These are phyloP conservation scores for Drosophila histrio DNA, from an alignment of 2,888 invertebrate genomes.

Conservation along the genomic window DNA sequence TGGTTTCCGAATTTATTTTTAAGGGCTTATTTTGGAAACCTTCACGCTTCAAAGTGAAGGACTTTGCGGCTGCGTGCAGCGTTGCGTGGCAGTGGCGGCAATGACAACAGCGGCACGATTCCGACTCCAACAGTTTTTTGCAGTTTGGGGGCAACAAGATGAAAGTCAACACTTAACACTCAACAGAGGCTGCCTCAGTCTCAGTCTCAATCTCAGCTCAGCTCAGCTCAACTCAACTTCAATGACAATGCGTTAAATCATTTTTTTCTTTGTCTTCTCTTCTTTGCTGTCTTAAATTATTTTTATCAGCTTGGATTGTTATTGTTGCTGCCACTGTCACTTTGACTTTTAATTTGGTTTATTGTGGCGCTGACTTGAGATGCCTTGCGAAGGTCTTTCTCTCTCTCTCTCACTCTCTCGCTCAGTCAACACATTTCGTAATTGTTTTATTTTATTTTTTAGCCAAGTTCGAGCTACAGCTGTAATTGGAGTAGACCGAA, in stretches of 20 bases:
- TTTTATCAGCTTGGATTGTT: slow-evolving; percentile 64
- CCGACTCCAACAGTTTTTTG: slow-evolving; percentile 22
- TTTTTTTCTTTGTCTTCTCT: slow-evolving; percentile 33
- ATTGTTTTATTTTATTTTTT: slow-evolving; percentile 43
- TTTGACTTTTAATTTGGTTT: slow-evolving; percentile 73
- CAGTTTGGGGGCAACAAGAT: slow-evolving; percentile 62
- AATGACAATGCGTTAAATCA: slow-evolving; percentile 78
- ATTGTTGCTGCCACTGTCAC: slow-evolving; percentile 57
- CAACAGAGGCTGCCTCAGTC: slow-evolving; percentile 18
- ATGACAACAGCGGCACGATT: slow-evolving; percentile 54
- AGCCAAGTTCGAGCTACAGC: slow-evolving; percentile 14
- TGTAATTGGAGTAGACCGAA: slow-evolving; percentile 57
- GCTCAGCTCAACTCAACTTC: slow-evolving; percentile 38
- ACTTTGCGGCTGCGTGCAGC: slow-evolving; percentile 63
- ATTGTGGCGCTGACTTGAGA: slow-evolving; percentile 64
- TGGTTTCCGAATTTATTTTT: slow-evolving; percentile 19
- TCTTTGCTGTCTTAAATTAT: slow-evolving; percentile 48
- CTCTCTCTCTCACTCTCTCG: slow-evolving; percentile 20
- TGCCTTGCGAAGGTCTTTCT: slow-evolving; percentile 66
- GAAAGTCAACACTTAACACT: slow-evolving; percentile 80
- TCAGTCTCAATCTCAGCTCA: slow-evolving; percentile 9
- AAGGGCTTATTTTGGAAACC: slow-evolving; percentile 68
- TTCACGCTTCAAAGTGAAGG: slow-evolving; percentile 79
- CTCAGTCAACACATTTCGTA: slow-evolving; percentile 67
- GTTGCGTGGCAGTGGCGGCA: slow-evolving; percentile 58